Conservation (phyloP, 2,888 invertebrate genomes). For the Cinara cedri region DNA sequence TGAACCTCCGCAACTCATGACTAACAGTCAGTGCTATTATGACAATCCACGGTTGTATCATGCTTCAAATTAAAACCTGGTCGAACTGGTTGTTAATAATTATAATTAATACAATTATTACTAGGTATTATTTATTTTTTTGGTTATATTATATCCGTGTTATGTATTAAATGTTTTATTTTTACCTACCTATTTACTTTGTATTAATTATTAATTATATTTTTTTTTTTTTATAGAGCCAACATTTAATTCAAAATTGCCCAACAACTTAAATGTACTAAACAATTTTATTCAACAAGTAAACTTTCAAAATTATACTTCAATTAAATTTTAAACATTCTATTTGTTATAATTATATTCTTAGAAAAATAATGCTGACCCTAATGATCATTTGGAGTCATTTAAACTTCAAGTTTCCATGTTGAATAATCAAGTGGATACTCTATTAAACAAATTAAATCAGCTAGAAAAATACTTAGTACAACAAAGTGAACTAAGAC, state of each 20-base stretch:
- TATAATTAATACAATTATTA: too few relatives aligned
- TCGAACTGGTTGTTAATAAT: too few relatives aligned
- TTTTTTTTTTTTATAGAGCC: constrained; percentile 28
- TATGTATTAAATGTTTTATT: background rate
- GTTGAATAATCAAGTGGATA: constrained; percentile 62
- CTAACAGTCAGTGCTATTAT: too few relatives aligned
- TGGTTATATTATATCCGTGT: background rate
- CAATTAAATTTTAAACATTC: background rate
- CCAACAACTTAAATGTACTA: constrained; percentile 18
- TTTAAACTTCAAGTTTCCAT: constrained; percentile 67
- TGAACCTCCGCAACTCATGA: too few relatives aligned
- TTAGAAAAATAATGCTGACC: constrained; percentile 37
- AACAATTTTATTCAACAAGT: constrained; percentile 37
- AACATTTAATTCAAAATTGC: constrained; percentile 3
- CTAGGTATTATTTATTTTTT: constrained; percentile 1
- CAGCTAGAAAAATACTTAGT: constrained; percentile 45
- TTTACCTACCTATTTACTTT: background rate
- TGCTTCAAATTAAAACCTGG: too few relatives aligned
- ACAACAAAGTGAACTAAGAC: constrained; percentile 44
- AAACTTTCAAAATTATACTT: background rate
- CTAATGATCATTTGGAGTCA: constrained; percentile 62
- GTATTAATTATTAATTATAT: too few relatives aligned
- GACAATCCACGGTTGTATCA: too few relatives aligned
- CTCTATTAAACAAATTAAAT: constrained; percentile 40
- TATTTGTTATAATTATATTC: background rate